phyloP scores from a whole-genome alignment of 2,113 vertebrate species.

The Tautogolabrus adspersus region DNA sequence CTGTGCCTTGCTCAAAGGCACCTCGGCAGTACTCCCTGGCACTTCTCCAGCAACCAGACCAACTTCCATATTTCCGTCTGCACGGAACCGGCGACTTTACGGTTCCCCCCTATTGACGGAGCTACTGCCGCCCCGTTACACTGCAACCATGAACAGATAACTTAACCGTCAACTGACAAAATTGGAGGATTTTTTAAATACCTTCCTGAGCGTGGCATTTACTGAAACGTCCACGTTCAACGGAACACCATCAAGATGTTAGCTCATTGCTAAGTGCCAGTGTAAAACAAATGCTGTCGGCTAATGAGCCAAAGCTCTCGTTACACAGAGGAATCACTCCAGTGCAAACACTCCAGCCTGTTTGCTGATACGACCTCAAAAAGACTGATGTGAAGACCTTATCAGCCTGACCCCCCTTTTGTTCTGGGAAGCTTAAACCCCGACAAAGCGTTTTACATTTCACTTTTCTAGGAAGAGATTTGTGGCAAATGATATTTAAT shows the following conservation, averaged over 20 bases:
- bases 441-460: slow-evolving; percentile 46
- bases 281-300: slow-evolving; percentile 31
- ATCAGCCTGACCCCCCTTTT: slow-evolving; percentile 49
- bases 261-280: slow-evolving; percentile 24
- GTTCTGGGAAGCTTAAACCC: slow-evolving; percentile 48
- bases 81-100: no score
- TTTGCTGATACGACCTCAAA: slow-evolving; percentile 22
- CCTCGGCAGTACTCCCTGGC: no score
- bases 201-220: no score
- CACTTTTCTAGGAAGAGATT: slow-evolving; percentile 68
- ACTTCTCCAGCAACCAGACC: no score
- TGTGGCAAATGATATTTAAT: slow-evolving; percentile 72
- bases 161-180: no score
- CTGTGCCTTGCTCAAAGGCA: no score
- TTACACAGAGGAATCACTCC: slow-evolving; percentile 51
- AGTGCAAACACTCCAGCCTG: slow-evolving; percentile 37
- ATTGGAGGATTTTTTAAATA: no score
- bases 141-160: no score
- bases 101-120: no score
- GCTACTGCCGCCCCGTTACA: no score
- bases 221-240: no score
- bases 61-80: no score
- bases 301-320: slow-evolving; percentile 47
- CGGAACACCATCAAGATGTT: slow-evolving; percentile 18
- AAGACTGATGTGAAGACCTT: slow-evolving; percentile 24